Conservation (phyloP, 2,797 vertebrate species). For the Spondyliosoma cantharus region DNA sequence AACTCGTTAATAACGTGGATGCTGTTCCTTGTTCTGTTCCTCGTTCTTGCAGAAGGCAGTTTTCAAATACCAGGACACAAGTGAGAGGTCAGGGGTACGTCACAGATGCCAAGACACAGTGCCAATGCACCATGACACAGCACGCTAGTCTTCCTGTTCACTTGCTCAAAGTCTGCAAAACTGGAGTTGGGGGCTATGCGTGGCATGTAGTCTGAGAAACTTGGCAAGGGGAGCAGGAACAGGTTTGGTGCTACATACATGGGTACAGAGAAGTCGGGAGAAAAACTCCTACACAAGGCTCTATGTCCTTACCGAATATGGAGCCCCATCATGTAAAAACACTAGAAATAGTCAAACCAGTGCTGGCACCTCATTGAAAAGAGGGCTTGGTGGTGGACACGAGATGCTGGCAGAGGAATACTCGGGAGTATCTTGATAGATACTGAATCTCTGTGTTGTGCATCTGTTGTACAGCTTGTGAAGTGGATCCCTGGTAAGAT, state of each 20-base stretch:
- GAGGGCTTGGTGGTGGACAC: neutral
- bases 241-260: neutral
- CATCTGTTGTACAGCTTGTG: neutral
- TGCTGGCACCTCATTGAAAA: constrained; percentile 1
- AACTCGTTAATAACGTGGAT: neutral
- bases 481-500: neutral
- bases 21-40: neutral
- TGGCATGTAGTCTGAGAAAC: neutral
- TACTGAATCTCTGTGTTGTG: neutral
- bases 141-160: neutral
- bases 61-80: neutral
- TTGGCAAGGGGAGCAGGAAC: neutral
- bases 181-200: neutral
- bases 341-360: constrained; percentile 1
- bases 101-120: neutral
- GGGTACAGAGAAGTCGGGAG: neutral
- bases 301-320: neutral
- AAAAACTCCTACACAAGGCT: neutral
- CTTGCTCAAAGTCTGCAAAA: neutral
- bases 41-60: neutral
- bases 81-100: neutral
- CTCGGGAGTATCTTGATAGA: neutral
- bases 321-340: neutral
- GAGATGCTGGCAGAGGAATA: constrained; percentile 5
- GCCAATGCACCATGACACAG: neutral